Base-by-base conservation (phyloP, 1,140 invertebrate genomes). In the Parapsyche elsis region DNA sequence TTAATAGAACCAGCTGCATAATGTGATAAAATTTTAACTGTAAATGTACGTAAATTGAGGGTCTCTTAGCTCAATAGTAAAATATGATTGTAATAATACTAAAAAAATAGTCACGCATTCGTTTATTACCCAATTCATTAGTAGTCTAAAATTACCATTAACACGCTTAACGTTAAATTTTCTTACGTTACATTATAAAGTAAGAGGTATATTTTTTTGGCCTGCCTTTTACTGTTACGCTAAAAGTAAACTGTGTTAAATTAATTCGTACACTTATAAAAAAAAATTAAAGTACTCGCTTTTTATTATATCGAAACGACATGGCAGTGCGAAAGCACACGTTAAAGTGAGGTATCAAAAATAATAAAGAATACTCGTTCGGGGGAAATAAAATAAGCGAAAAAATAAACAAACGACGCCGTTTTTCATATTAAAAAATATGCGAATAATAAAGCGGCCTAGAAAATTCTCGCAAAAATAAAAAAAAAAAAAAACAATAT, bases 181-280 rank as follows among this genome's bases (percentile, higher is more conserved):
- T n/a, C n/a, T n/a, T n/a, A n/a, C n/a, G n/a, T 14, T 57, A 57
- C 4, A 16, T 19, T 61, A 61, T 61, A 61, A 61, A 61, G 19
- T 61, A 67, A 67, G 64, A 67, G 64, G 64, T 67, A 67, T 67
- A 24, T 67, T 67, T 21, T 61, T 67, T 67, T 67, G 21, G 64
- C 23, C 24, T 26, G 1, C 2, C 30, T 7, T 38, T 38, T 38
- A 4, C 30, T 38, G 30, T 38, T 38, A 38, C 30, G 1, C 30
- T 38, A 38, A 38, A 38, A 4, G 30, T 38, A 38, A 38, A 38
- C 7, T 4, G 30, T 38, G 30, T 38, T 38, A 38, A 4, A 4
- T 38, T 38, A 38, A 53, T n/a, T 19, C 16, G 16, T 19, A 53
- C 2, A 12, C 49, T 53, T 53, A 53, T 53, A 53, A 53, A n/a